Conservation (phyloP, 2,888 invertebrate genomes). For the Blastobasis adustella region DNA sequence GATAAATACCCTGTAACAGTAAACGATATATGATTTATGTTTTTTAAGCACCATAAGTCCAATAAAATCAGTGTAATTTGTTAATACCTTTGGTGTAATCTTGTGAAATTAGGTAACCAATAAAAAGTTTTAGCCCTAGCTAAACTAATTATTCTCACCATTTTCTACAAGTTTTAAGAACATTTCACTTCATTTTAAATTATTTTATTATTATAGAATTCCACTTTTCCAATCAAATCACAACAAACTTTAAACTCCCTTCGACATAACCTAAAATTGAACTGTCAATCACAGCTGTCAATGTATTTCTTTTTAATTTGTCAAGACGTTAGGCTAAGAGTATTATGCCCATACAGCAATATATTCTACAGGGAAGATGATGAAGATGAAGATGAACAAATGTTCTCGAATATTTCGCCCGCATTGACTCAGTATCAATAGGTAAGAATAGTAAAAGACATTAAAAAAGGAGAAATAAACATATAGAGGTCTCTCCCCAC, state of each 20-base stretch:
- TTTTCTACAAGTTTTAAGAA: not conserved
- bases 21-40: too few species aligned
- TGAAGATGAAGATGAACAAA: too few species aligned
- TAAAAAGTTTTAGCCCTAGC: slow-evolving; percentile 4
- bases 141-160: slow-evolving; percentile 7
- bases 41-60: too few species aligned
- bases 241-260: not conserved
- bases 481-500: too few species aligned
- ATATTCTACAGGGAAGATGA: too few species aligned
- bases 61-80: too few species aligned
- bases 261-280: not conserved
- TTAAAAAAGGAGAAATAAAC: too few species aligned
- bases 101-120: not conserved
- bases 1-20: slow-evolving; percentile 22
- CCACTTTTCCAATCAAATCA: not conserved
- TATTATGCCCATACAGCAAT: too few species aligned
- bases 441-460: too few species aligned
- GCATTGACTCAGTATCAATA: too few species aligned
- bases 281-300: slow-evolving; percentile 9
- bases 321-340: too few species aligned
- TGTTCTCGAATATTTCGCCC: too few species aligned
- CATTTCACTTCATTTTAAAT: not conserved
- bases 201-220: not conserved
- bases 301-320: not conserved
- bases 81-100: slow-evolving; percentile 16